Evolutionary conservation across 2,888 invertebrate species (phyloP).

Genomic region (Campoplex nolae): DNA sequence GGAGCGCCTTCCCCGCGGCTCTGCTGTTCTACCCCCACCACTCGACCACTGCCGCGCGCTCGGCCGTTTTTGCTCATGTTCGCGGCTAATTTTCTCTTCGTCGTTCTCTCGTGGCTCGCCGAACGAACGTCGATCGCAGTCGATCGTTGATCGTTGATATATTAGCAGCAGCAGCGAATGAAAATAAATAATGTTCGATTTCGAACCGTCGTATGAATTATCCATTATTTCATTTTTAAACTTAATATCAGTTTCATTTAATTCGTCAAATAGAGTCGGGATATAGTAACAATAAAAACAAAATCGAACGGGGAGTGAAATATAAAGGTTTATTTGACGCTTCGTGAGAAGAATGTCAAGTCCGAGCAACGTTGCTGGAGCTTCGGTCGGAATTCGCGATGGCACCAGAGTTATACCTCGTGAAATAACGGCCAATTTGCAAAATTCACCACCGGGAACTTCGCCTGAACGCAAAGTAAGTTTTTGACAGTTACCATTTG

Average conservation of each 20-base stretch:
- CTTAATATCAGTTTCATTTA: background rate
- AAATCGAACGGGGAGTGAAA: slow-evolving; percentile 3
- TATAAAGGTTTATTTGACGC: slow-evolving; percentile 14
- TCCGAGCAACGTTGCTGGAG: slow-evolving; percentile 70
- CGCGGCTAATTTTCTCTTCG: slow-evolving; percentile 30
- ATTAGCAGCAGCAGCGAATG: background rate
- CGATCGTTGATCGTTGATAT: slow-evolving; percentile 25
- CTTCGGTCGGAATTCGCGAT: slow-evolving; percentile 73
- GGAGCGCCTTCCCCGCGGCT: too few relatives aligned
- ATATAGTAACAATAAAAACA: slow-evolving; percentile 20
- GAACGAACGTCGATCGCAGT: slow-evolving; percentile 20
- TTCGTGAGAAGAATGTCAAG: slow-evolving; percentile 75
- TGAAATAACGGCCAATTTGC: slow-evolving; percentile 80
- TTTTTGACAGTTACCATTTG: slow-evolving; percentile 7
- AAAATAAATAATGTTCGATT: slow-evolving; percentile 13
- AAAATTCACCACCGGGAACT: slow-evolving; percentile 77
- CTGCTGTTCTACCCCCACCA: too few relatives aligned
- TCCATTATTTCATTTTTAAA: background rate
- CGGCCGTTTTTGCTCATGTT: too few relatives aligned
- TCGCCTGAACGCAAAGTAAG: slow-evolving; percentile 75
- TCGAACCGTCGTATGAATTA: background rate
- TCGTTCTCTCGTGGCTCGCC: background rate
- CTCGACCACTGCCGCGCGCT: too few relatives aligned
- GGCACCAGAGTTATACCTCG: slow-evolving; percentile 78
- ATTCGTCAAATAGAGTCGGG: background rate